These are phyloP conservation scores for Pterocles orientalis DNA, from an alignment of 2,113 vertebrate species.

Conservation along the genomic window DNA sequence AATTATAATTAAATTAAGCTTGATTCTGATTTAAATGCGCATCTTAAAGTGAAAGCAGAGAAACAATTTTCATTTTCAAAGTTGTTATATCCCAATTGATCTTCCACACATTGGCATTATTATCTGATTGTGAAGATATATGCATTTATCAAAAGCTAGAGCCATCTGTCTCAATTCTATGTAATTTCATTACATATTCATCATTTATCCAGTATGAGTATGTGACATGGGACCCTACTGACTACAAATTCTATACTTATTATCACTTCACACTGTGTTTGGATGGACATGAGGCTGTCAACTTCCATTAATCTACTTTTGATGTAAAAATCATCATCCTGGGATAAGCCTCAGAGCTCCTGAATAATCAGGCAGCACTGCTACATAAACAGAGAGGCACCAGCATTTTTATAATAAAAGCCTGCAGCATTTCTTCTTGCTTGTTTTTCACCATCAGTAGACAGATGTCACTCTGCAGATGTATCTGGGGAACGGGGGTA, in stretches of 20 bases:
- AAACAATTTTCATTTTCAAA: slow-evolving; percentile 73
- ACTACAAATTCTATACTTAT: slow-evolving; percentile 72
- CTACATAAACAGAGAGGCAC: not conserved
- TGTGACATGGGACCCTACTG: slow-evolving; percentile 68
- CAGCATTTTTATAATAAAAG: not conserved
- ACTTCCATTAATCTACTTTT: slow-evolving; percentile 70
- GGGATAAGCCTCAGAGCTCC: slow-evolving; percentile 26
- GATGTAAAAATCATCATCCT: slow-evolving; percentile 67
- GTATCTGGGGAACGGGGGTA: not conserved
- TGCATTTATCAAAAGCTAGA: slow-evolving; percentile 78
- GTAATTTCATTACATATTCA: slow-evolving; percentile 79
- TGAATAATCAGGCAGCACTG: slow-evolving; percentile 28
- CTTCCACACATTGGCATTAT: slow-evolving; percentile 73
- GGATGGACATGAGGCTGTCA: slow-evolving; percentile 65
- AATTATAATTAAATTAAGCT: slow-evolving; percentile 63
- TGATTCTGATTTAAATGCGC: slow-evolving; percentile 65
- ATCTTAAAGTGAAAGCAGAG: slow-evolving; percentile 67
- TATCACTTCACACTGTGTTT: slow-evolving; percentile 66
- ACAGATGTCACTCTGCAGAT: not conserved
- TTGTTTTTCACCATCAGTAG: not conserved
- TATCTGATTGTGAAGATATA: slow-evolving; percentile 77
- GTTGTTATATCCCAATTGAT: slow-evolving; percentile 76
- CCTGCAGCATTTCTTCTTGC: not conserved
- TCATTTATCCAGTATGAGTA: slow-evolving; percentile 69
- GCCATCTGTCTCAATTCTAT: slow-evolving; percentile 78